A percentile compares a stretch with the other conserved stretches of the same genome.
These are phyloP conservation scores for Acleris holmiana DNA, from an alignment of 2,888 invertebrate genomes.

Conservation along the genomic window DNA sequence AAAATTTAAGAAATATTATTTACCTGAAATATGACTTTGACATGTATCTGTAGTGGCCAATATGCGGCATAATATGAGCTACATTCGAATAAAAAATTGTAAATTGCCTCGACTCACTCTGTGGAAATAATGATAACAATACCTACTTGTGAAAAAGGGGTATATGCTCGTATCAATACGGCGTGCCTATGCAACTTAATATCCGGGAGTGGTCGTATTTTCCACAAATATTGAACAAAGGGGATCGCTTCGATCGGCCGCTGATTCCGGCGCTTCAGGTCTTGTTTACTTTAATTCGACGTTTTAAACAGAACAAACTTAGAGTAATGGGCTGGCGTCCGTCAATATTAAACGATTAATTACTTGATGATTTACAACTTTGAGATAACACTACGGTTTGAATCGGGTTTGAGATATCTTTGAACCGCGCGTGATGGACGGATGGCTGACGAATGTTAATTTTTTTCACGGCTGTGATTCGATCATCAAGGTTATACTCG, in stretches of 20 bases:
- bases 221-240: conserved; percentile 36
- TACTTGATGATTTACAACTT: conserved; percentile 19
- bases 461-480: neutral
- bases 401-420: conserved; percentile 18
- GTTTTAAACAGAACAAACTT: conserved; percentile 20
- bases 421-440: conserved; percentile 9
- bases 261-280: conserved; percentile 10
- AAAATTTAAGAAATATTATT: too few species aligned
- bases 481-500: too few species aligned
- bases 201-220: conserved; percentile 34
- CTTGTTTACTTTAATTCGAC: conserved; percentile 29
- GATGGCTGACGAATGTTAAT: neutral
- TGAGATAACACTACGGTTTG: conserved; percentile 18
- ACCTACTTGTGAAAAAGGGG: neutral
- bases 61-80: too few species aligned
- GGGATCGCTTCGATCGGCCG: conserved; percentile 19
- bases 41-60: too few species aligned
- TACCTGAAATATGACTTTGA: too few species aligned
- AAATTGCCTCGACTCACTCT: neutral
- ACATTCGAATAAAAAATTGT: too few species aligned
- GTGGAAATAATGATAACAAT: neutral
- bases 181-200: conserved; percentile 35
- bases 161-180: conserved; percentile 17
- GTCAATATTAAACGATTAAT: conserved; percentile 30
- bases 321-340: conserved; percentile 17